These are phyloP conservation scores for Urosaurus nigricauda DNA, from an alignment of 2,797 vertebrate genomes.

Conservation along the genomic window DNA sequence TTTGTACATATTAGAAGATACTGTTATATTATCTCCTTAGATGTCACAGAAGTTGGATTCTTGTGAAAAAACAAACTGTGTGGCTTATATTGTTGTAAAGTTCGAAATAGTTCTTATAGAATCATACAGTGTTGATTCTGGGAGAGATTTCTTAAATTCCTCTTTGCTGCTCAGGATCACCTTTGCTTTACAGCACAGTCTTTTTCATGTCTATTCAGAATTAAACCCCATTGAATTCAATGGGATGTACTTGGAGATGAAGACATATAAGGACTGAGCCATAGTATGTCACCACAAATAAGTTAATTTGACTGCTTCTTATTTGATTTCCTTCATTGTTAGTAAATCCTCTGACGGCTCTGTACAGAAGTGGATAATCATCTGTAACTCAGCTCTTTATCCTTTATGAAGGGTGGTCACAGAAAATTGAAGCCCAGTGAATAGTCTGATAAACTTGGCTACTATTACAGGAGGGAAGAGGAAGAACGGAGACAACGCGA, in stretches of 20 bases:
- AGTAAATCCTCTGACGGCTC: neutral
- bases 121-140: neutral
- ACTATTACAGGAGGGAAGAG: slow-evolving; percentile 87
- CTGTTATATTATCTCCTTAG: neutral
- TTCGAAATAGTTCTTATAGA: neutral
- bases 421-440: slow-evolving; percentile 48
- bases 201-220: neutral
- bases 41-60: neutral
- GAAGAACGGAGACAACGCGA: slow-evolving; percentile 91
- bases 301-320: neutral
- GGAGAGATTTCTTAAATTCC: neutral
- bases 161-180: neutral
- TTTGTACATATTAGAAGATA: neutral
- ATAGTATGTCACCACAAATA: neutral
- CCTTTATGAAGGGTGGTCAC: slow-evolving; percentile 9
- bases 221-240: neutral
- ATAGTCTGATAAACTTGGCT: slow-evolving; percentile 56
- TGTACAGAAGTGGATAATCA: neutral
- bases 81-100: neutral
- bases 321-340: slow-evolving; percentile 6
- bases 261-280: neutral
- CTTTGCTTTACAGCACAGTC: neutral
- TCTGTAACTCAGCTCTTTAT: neutral
- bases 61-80: neutral
- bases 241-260: neutral